Conservation (phyloP, 1,140 invertebrate species). For the Drosophila ogumai region DNA sequence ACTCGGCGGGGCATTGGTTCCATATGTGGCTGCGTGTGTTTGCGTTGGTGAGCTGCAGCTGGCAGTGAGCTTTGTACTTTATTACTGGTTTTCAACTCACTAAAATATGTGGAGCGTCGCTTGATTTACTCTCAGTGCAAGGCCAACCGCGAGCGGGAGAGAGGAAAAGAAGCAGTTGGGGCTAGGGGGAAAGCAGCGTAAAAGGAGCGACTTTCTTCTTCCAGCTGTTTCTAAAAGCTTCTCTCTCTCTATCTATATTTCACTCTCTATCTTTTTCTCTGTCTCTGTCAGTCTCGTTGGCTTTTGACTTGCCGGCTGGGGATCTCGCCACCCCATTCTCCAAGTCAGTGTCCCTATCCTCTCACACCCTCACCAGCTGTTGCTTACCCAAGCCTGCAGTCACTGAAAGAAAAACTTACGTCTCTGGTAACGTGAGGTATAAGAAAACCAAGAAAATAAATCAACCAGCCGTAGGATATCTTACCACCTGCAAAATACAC, state of each 20-base stretch:
- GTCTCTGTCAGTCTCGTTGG: slow-evolving; percentile 10
- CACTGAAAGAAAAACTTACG: not conserved
- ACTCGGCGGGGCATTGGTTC: slow-evolving; percentile 3
- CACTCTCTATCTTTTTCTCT: slow-evolving; percentile 12
- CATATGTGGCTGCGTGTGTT: slow-evolving; percentile 23
- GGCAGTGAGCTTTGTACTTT: slow-evolving; percentile 72
- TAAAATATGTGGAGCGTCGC: slow-evolving; percentile 76
- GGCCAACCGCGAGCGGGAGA: slow-evolving; percentile 10
- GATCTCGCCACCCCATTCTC: slow-evolving; percentile 3
- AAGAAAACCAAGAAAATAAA: too few species aligned
- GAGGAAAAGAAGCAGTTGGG: not conserved
- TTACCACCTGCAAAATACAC: too few species aligned
- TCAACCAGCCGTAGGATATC: too few species aligned
- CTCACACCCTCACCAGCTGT: slow-evolving; percentile 46
- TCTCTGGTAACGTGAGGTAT: not conserved
- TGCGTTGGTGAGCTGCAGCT: slow-evolving; percentile 57
- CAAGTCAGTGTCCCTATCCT: slow-evolving; percentile 3
- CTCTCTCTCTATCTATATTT: slow-evolving; percentile 21
- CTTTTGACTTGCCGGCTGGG: slow-evolving; percentile 1
- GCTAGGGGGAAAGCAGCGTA: slow-evolving; percentile 20
- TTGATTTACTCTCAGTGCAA: slow-evolving; percentile 66
- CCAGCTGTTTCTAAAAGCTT: slow-evolving; percentile 56
- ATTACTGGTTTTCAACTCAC: slow-evolving; percentile 77
- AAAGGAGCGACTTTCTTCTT: slow-evolving; percentile 29
- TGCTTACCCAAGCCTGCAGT: slow-evolving; percentile 24